Base-by-base conservation (phyloP, 2,797 vertebrate genomes). In the Pipistrellus pygmaeus region DNA sequence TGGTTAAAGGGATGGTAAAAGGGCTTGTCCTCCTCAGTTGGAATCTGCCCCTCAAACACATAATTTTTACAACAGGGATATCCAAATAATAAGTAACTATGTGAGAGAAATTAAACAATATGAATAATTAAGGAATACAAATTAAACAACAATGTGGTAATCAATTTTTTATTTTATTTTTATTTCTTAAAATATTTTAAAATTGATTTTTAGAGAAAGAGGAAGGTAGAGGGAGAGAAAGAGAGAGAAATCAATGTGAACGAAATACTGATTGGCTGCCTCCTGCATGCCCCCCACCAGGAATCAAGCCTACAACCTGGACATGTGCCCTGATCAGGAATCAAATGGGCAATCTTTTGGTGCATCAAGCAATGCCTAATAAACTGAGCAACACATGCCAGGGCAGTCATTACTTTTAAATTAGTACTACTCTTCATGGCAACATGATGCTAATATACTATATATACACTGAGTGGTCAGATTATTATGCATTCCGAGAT, bases 111-210 rank as follows among this genome's bases (percentile, higher is more conserved):
- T 72, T 68, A 46, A 90, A 91, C 21, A 68, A 91, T 87, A 77
- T 92, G 21, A 93, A 93, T 90, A 91, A 91, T 41, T 95, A 83
- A 93, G 95, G 10, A 92, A 60, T 35, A 92, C 17, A 88, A 85
- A 90, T 71, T 41, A 83, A 95, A 82, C 30, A 23, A 85, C 57
- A 90, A 60, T 66, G 32, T 69, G 69, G 20, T 64, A 84, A 53
- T 91, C 41, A 93, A 91, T 73, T 78, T 64, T 93, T 94, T n/a
- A 64, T 66, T 66, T 66, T 66, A 91, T 73, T 78, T 66, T 66
- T 32, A 66, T 32, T 66, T 66, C n/a, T 66, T 66, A 32, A 66
- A 66, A 66, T 8, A 66, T 66, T 32, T 64, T 64, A 3, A 64
- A 64, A 64, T n/a, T 64, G 2, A 64, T 64, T 64, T 64, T 64